phyloP scores from a whole-genome alignment of 2,888 invertebrate genomes.

The Tupiocoris notatus region DNA sequence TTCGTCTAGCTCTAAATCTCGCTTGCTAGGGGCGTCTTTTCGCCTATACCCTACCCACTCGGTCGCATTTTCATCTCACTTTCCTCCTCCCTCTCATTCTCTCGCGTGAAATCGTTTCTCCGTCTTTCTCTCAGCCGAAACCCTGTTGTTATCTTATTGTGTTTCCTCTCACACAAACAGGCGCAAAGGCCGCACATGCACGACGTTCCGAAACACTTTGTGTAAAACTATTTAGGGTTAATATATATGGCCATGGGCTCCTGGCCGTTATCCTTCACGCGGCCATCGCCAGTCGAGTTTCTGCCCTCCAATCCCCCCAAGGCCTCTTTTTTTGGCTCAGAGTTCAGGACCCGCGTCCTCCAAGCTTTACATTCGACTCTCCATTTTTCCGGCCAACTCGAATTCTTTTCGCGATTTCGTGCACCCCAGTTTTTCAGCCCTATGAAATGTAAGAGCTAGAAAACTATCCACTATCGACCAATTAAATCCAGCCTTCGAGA shows the following conservation, averaged over 20 bases:
- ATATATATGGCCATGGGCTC: slow-evolving; percentile 11
- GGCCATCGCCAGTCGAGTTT: neutral
- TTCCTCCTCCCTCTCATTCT: neutral
- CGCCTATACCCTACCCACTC: neutral
- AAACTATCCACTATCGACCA: too few relatives aligned
- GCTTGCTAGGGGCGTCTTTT: neutral
- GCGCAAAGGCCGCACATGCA: neutral
- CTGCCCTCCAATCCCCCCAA: neutral
- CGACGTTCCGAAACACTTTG: slow-evolving; percentile 34
- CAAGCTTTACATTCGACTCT: neutral
- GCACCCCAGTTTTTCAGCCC: neutral
- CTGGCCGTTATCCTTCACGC: neutral
- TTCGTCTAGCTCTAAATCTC: slow-evolving; percentile 37
- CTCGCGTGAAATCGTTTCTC: neutral
- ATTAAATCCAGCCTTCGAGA: too few relatives aligned
- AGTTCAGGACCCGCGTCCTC: too few relatives aligned
- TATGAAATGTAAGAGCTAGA: too few relatives aligned
- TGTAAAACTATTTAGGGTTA: slow-evolving; percentile 36
- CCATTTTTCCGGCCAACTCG: neutral
- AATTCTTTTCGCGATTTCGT: neutral
- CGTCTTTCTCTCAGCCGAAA: neutral
- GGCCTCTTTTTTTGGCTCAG: neutral
- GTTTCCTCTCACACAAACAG: slow-evolving; percentile 12
- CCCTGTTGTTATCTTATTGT: slow-evolving; percentile 32
- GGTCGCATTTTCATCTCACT: slow-evolving; percentile 4